phyloP scores from a whole-genome alignment of 2,797 vertebrate genomes.

The Paedocypris micromegethes region DNA sequence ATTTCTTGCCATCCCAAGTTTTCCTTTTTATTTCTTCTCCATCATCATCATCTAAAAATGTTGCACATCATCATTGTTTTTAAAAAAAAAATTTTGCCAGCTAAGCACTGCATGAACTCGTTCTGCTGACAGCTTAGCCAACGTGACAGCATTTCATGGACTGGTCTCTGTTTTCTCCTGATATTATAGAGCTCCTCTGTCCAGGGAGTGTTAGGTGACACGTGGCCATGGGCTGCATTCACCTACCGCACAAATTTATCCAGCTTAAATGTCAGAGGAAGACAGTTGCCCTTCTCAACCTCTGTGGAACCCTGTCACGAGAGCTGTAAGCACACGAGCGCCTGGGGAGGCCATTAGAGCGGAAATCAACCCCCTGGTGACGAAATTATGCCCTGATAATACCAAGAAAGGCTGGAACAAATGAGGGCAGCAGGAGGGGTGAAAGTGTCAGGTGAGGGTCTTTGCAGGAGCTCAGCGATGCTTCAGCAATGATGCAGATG shows the following conservation, averaged over 20 bases:
- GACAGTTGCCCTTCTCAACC: conserved; percentile 33
- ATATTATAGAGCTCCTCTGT: background rate
- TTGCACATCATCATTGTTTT: no score
- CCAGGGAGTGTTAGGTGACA: conserved; percentile 19
- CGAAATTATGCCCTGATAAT: conserved; percentile 25
- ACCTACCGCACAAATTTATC: conserved; percentile 25
- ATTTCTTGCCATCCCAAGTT: no score
- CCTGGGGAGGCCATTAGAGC: conserved; percentile 32
- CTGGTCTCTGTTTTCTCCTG: background rate
- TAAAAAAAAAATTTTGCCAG: no score
- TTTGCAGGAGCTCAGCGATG: conserved; percentile 13
- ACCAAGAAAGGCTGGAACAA: conserved; percentile 14
- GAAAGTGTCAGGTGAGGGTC: background rate
- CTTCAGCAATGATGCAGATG: conserved; percentile 23
- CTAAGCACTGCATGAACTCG: no score
- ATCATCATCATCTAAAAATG: no score
- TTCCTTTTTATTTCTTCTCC: no score
- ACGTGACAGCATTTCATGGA: background rate
- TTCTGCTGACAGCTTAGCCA: background rate
- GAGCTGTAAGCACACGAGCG: conserved; percentile 21
- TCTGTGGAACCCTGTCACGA: conserved; percentile 25
- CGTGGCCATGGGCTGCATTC: conserved; percentile 16
- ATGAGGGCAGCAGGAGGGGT: background rate
- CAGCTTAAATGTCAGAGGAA: conserved; percentile 36
- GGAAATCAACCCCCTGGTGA: conserved; percentile 34